These are phyloP conservation scores for Odocoileus virginianus DNA, from an alignment of 2,113 vertebrate genomes.

Conservation along the genomic window DNA sequence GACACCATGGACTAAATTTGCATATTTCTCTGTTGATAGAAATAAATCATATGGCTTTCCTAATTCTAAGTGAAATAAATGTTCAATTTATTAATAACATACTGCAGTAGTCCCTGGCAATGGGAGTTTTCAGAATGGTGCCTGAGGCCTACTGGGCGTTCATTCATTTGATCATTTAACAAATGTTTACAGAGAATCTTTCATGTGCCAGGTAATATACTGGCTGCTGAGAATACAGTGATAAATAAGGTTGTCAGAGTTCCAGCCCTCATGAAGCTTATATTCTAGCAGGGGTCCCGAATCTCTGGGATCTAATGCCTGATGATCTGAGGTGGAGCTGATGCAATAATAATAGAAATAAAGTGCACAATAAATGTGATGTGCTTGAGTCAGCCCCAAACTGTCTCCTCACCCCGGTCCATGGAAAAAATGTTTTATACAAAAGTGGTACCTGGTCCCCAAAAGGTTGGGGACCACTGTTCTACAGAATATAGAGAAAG, in stretches of 20 bases:
- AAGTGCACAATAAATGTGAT: not conserved
- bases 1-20: not conserved
- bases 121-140: not conserved
- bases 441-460: not conserved
- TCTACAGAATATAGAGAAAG: not conserved
- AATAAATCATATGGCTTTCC: not conserved
- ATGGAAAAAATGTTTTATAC: not conserved
- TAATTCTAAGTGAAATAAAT: not conserved
- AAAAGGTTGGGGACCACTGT: not conserved
- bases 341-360: not conserved
- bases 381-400: not conserved
- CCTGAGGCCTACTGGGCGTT: not conserved
- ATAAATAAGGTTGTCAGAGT: not conserved
- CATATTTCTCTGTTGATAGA: not conserved
- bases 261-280: not conserved
- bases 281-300: not conserved
- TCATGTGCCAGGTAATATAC: not conserved
- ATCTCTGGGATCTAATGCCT: not conserved
- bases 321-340: not conserved
- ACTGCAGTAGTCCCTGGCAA: not conserved
- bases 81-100: not conserved
- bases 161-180: not conserved
- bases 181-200: not conserved
- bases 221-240: not conserved
- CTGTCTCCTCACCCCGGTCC: not conserved